Conservation (phyloP, 2,888 invertebrate genomes). For the Ennomos quercinarius region DNA sequence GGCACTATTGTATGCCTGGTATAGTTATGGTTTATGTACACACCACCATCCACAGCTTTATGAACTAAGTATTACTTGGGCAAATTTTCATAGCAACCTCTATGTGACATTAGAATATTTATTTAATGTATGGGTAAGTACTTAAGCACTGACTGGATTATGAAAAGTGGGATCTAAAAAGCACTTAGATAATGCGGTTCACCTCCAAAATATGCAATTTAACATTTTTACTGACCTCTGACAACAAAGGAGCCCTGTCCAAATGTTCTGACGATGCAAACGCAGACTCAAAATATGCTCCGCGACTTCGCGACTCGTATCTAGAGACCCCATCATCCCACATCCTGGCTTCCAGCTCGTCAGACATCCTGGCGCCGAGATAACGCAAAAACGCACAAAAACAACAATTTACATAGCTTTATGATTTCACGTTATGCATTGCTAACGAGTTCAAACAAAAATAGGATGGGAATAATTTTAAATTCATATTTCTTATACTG, state of each 20-base stretch:
- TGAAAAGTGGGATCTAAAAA: too few species aligned
- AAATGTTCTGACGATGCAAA: conserved; percentile 79
- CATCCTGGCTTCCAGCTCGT: conserved; percentile 80
- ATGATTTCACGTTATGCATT: conserved; percentile 8
- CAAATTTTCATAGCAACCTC: too few species aligned
- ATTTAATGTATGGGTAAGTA: too few species aligned
- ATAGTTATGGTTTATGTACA: too few species aligned
- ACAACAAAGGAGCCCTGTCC: conserved; percentile 76
- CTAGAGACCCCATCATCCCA: conserved; percentile 77
- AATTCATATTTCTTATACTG: conserved; percentile 1
- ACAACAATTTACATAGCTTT: conserved; percentile 40
- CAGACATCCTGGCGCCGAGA: conserved; percentile 81
- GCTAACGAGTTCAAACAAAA: conserved; percentile 3
- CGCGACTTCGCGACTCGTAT: conserved; percentile 69
- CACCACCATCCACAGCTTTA: too few species aligned
- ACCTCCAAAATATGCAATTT: conserved; percentile 5
- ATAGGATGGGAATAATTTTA: neutral
- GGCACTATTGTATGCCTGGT: too few species aligned
- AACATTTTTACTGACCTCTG: conserved; percentile 63
- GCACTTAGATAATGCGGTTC: neutral
- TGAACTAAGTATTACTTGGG: too few species aligned
- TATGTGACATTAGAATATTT: too few species aligned
- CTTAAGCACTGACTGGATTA: too few species aligned
- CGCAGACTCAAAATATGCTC: conserved; percentile 73
- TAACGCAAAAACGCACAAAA: conserved; percentile 25